These are phyloP conservation scores for Lepidurus couesii DNA, from an alignment of 1,140 invertebrate genomes.

Conservation along the genomic window DNA sequence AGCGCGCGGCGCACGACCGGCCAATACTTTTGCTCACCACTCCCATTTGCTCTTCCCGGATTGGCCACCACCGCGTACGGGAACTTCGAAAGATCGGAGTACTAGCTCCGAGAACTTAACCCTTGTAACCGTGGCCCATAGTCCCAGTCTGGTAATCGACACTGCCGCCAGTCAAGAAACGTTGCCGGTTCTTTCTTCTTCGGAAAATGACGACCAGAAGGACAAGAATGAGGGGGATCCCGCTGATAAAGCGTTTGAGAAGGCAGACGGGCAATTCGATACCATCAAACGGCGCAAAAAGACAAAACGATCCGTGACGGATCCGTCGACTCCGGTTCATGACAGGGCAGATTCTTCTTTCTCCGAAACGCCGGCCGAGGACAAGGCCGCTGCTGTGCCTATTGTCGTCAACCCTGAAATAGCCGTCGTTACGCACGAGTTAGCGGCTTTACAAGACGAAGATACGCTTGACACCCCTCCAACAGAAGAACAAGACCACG, in stretches of 20 bases:
- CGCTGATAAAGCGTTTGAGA: constrained; percentile 52
- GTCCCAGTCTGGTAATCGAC: not conserved
- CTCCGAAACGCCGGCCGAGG: not conserved
- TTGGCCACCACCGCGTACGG: not conserved
- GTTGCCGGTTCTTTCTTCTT: constrained; percentile 59
- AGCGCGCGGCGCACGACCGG: constrained; percentile 54
- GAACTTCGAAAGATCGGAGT: not conserved
- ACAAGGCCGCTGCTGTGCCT: not conserved
- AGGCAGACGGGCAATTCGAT: constrained; percentile 65
- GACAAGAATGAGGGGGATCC: constrained; percentile 46
- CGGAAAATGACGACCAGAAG: constrained; percentile 70
- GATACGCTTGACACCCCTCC: constrained; percentile 31
- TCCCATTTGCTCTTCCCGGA: constrained; percentile 3
- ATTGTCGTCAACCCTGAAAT: not conserved
- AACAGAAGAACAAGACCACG: constrained; percentile 33
- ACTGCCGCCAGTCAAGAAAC: constrained; percentile 37
- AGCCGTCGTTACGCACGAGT: not conserved
- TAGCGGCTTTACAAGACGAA: constrained; percentile 30
- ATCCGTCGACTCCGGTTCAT: constrained; percentile 32
- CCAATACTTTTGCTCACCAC: constrained; percentile 2
- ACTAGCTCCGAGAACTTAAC: too few relatives aligned
- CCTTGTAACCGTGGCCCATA: too few relatives aligned
- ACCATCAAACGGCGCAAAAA: constrained; percentile 78
- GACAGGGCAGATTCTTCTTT: constrained; percentile 16
- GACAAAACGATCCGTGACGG: constrained; percentile 48